Evolutionary conservation across 2,797 vertebrate genomes (phyloP).

Genomic region (Karalla daura): DNA sequence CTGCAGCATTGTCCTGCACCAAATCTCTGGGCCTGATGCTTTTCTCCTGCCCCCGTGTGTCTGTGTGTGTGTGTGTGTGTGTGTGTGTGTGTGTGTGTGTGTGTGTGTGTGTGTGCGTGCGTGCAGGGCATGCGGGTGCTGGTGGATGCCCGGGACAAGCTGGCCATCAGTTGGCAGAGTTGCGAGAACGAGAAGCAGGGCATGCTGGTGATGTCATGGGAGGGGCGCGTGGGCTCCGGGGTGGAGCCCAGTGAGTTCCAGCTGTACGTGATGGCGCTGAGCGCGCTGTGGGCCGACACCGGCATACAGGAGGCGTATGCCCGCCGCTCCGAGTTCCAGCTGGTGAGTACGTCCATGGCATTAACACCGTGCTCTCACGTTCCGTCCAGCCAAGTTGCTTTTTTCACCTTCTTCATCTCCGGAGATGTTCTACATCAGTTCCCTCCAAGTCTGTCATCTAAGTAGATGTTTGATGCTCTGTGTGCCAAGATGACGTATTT

Average conservation of each 20-base stretch:
- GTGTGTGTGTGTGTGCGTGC: no score
- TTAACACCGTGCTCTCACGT: not conserved
- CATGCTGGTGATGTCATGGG: conserved; percentile 97
- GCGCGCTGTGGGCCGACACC: conserved; percentile 89
- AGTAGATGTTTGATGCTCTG: no score
- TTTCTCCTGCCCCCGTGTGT: no score
- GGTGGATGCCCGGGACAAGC: conserved; percentile 95
- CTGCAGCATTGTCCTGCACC: no score
- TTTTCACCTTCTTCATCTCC: not conserved
- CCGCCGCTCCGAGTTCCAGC: conserved; percentile 93
- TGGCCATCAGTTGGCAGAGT: conserved; percentile 94
- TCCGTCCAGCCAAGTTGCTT: no score
- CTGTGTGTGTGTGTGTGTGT: conserved; percentile 4
- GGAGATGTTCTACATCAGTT: not conserved
- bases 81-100: no score
- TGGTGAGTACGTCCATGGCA: conserved; percentile 95
- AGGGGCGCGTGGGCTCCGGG: conserved; percentile 88
- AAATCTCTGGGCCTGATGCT: no score
- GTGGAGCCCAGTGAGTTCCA: conserved; percentile 95
- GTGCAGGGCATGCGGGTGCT: conserved; percentile 92
- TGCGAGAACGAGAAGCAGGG: conserved; percentile 96
- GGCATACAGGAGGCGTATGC: conserved; percentile 92
- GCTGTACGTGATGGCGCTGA: conserved; percentile 91
- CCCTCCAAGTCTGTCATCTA: not conserved
- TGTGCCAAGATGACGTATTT: no score